Evolutionary conservation across 2,113 vertebrate genomes (phyloP).

Genomic region (Osmerus eperlanus): DNA sequence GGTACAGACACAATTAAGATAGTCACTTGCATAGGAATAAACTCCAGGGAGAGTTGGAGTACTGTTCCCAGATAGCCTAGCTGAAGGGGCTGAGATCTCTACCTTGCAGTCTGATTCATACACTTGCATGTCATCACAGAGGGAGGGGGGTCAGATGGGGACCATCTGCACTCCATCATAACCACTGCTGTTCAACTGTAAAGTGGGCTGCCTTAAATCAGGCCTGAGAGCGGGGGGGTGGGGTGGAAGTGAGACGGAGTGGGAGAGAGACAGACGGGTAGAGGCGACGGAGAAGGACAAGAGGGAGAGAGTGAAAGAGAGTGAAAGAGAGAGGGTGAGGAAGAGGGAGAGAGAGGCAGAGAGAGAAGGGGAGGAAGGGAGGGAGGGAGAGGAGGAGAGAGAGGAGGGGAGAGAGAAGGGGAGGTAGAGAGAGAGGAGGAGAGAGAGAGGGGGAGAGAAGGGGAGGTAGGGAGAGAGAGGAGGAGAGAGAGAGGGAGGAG

Average conservation of each 20-base stretch:
- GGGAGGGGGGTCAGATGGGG: not conserved
- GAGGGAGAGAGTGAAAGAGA: not conserved
- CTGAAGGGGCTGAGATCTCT: conserved; percentile 35
- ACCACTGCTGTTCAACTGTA: conserved; percentile 5
- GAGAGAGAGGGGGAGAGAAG: not conserved
- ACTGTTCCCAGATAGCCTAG: too few species aligned
- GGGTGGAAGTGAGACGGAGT: too few species aligned
- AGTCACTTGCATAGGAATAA: too few species aligned
- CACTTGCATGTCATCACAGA: conserved; percentile 14
- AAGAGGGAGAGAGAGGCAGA: not conserved
- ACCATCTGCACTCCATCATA: conserved; percentile 64
- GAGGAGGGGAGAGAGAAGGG: not conserved
- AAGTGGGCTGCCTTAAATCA: not conserved
- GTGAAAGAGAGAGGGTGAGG: not conserved
- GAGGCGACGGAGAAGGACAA: not conserved
- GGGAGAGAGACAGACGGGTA: not conserved
- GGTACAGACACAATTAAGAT: too few species aligned
- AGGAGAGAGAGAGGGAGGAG: not conserved
- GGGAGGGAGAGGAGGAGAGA: not conserved
- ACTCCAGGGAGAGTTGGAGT: too few species aligned
- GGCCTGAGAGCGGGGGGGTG: not conserved
- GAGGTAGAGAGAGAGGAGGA: not conserved
- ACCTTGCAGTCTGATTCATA: conserved; percentile 26
- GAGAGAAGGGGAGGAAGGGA: not conserved
- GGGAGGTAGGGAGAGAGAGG: not conserved